Evolutionary conservation across 2,888 invertebrate species (phyloP).

Genomic region (Geotrupes spiniger): DNA sequence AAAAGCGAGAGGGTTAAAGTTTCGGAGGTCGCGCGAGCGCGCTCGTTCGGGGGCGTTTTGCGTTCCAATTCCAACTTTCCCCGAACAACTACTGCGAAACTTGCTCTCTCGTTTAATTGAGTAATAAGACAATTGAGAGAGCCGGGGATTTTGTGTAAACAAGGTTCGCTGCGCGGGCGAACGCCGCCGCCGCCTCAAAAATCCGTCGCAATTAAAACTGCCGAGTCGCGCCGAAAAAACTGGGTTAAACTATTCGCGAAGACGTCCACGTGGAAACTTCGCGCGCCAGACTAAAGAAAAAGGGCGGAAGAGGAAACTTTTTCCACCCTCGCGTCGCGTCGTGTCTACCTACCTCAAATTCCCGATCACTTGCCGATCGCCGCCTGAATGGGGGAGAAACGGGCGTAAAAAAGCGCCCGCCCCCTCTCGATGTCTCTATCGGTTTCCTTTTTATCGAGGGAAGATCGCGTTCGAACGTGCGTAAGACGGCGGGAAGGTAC

Average conservation of each 20-base stretch:
- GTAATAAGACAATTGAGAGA: too few relatives aligned
- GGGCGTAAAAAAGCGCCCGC: constrained; percentile 27
- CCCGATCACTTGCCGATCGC: constrained; percentile 33
- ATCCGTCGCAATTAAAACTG: too few relatives aligned
- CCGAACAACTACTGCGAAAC: too few relatives aligned
- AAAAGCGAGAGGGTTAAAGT: too few relatives aligned
- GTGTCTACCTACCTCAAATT: constrained; percentile 30
- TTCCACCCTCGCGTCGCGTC: constrained; percentile 13
- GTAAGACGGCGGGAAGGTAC: constrained; percentile 25
- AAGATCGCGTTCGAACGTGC: constrained; percentile 25
- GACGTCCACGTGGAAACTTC: constrained; percentile 4
- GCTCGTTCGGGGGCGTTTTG: too few relatives aligned
- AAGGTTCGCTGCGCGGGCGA: too few relatives aligned
- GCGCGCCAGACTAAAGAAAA: constrained; percentile 3
- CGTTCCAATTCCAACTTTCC: too few relatives aligned
- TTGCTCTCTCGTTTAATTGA: too few relatives aligned
- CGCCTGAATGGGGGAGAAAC: constrained; percentile 15
- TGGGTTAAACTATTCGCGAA: constrained; percentile 11
- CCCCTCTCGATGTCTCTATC: constrained; percentile 33
- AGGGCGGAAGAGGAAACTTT: constrained; percentile 14
- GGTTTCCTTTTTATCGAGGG: constrained; percentile 29
- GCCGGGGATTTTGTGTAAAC: too few relatives aligned
- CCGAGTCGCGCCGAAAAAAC: too few relatives aligned
- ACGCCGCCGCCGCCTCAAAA: too few relatives aligned
- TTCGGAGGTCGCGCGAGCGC: too few relatives aligned